phyloP scores from a whole-genome alignment of 1,140 invertebrate genomes.

The Arctopsyche grandis region DNA sequence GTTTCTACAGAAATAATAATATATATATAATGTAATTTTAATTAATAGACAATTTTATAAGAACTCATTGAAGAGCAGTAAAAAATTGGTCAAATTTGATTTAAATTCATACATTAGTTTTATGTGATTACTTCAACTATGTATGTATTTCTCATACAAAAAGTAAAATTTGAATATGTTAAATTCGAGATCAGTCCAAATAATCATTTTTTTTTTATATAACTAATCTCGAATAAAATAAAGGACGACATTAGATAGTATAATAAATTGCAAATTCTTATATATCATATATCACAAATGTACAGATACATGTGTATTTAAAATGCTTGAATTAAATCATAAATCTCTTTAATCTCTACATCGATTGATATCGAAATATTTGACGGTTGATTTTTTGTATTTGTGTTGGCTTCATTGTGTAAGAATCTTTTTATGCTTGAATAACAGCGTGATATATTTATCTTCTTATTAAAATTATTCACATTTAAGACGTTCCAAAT shows the following conservation, averaged over 20 bases:
- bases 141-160: no score
- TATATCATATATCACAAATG: neutral
- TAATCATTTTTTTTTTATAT: neutral
- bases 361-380: neutral
- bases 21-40: no score
- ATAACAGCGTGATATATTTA: neutral
- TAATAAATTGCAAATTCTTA: slow-evolving; percentile 8
- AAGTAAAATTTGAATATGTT: no score
- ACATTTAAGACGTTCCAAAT: neutral
- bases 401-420: neutral
- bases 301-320: neutral
- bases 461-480: slow-evolving; percentile 1
- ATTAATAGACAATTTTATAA: no score
- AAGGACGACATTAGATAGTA: neutral
- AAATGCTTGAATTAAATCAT: slow-evolving; percentile 12
- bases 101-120: no score
- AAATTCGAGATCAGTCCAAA: no score
- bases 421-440: neutral
- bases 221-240: neutral
- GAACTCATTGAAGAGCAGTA: no score
- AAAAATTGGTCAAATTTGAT: no score
- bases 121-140: no score
- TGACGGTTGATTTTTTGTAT: neutral
- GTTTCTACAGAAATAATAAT: no score
- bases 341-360: neutral